These are phyloP conservation scores for Cairina moschata DNA, from an alignment of 2,113 vertebrate genomes.

Conservation along the genomic window DNA sequence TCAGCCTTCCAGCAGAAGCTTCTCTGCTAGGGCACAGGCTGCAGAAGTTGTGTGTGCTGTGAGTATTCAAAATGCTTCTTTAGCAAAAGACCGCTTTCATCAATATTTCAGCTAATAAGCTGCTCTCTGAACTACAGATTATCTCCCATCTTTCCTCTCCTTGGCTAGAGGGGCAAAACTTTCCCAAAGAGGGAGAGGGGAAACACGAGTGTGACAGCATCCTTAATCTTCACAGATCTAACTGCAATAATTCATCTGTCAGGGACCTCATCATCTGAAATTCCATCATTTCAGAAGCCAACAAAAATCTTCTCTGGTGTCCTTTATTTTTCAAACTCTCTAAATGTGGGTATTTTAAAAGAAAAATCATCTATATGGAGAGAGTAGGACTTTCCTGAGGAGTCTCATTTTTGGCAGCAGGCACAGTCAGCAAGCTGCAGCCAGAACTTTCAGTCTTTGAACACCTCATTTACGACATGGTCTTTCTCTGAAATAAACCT, in stretches of 20 bases:
- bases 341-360: background rate
- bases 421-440: constrained; percentile 16
- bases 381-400: constrained; percentile 6
- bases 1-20: background rate
- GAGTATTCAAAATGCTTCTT: background rate
- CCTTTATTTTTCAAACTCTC: background rate
- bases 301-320: background rate
- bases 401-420: background rate
- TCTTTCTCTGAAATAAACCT: constrained; percentile 10
- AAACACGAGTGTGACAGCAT: background rate
- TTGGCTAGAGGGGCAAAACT: background rate
- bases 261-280: background rate
- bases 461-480: background rate
- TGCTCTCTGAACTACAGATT: background rate
- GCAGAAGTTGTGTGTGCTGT: background rate
- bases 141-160: background rate
- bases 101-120: background rate
- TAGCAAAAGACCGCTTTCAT: background rate
- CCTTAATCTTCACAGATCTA: background rate
- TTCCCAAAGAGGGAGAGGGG: background rate
- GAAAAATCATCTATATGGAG: background rate
- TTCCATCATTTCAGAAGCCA: background rate
- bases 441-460: constrained; percentile 35
- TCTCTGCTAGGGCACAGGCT: background rate
- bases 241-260: background rate